Conservation (phyloP, 64 coral and sea anemone species). For the Montipora foliosa region DNA sequence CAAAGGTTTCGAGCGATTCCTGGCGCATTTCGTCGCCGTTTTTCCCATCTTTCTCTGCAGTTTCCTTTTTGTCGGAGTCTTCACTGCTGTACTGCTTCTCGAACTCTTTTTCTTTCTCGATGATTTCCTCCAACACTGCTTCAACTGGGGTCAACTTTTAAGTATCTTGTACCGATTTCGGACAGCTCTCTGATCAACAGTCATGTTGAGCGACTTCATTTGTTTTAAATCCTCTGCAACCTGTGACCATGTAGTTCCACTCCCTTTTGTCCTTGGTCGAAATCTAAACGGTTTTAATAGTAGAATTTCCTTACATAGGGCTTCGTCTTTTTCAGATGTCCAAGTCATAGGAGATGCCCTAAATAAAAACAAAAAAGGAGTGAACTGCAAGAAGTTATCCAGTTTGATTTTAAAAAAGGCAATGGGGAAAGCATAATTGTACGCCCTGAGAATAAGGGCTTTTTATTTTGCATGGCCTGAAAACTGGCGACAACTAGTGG, state of each 20-base stretch:
- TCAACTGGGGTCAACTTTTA: constrained; percentile 52
- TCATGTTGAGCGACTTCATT: neutral
- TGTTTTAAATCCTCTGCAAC: constrained; percentile 52
- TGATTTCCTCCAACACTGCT: constrained; percentile 68
- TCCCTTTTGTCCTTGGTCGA: constrained; percentile 60
- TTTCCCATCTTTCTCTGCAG: neutral
- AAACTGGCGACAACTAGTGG: neutral
- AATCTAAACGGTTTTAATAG: constrained; percentile 60
- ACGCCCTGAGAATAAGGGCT: neutral
- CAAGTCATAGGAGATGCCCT: constrained; percentile 66
- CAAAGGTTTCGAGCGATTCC: neutral
- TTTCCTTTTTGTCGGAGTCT: neutral
- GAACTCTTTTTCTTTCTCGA: constrained; percentile 39
- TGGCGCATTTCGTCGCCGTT: constrained; percentile 15
- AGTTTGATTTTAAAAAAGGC: constrained; percentile 7
- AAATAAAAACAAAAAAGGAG: neutral
- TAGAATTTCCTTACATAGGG: constrained; percentile 60
- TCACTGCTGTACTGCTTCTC: neutral
- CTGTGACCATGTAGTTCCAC: constrained; percentile 56
- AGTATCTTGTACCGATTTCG: constrained; percentile 57
- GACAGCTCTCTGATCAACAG: constrained; percentile 56
- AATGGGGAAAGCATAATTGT: neutral
- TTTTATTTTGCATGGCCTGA: neutral
- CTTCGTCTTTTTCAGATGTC: constrained; percentile 57
- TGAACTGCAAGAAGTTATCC: neutral